Percentiles rank a stretch among this genome's conserved stretches.
phyloP scores from a whole-genome alignment of 2,113 vertebrate genomes.

The Aramus guarauna region DNA sequence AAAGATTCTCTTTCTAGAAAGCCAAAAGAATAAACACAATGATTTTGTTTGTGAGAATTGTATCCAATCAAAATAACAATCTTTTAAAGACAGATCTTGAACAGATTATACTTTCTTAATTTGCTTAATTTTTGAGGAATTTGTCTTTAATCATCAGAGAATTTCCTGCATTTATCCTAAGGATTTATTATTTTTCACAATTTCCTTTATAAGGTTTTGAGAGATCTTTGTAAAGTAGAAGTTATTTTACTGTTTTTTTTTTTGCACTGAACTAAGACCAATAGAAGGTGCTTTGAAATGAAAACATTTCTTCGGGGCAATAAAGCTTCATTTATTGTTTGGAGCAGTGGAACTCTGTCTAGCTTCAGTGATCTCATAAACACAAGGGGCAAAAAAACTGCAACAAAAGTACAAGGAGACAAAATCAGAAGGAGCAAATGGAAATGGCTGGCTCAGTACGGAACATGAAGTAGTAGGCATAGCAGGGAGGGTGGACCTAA shows the following conservation, averaged over 20 bases:
- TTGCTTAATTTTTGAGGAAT: neutral
- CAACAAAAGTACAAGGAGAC: neutral
- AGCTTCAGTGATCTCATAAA: neutral
- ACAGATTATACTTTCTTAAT: neutral
- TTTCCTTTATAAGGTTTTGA: neutral
- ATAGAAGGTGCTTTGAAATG: neutral
- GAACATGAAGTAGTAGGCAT: neutral
- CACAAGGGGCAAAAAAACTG: neutral
- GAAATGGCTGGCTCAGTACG: neutral
- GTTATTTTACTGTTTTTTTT: neutral
- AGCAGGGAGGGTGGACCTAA: neutral
- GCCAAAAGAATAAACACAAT: neutral
- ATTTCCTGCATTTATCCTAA: neutral
- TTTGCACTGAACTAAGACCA: neutral
- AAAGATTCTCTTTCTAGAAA: neutral
- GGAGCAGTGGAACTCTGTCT: neutral
- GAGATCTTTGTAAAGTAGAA: neutral
- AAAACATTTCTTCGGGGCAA: slow-evolving; percentile 10
- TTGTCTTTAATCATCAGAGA: neutral
- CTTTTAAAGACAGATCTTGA: neutral
- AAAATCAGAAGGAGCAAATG: neutral
- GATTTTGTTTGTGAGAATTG: neutral
- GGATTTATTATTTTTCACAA: slow-evolving; percentile 21
- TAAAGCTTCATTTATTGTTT: neutral
- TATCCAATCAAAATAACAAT: neutral